Evolutionary conservation across 2,888 invertebrate genomes (phyloP), one percentile per base, ranked within the genome.

Genomic region (Lamellibrachia satsuma): DNA sequence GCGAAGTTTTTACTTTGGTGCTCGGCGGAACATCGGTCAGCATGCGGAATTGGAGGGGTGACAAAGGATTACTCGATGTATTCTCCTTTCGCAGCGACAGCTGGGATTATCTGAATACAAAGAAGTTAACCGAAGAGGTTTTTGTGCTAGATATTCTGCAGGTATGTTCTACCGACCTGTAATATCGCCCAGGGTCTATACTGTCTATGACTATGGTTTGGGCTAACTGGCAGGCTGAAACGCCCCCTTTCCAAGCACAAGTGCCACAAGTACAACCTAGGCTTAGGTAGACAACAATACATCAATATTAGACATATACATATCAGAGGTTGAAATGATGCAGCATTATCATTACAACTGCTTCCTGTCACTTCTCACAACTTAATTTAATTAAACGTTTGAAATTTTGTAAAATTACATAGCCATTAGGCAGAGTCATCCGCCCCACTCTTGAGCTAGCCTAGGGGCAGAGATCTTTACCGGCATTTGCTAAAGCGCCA

Each of bases 21-120:
- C 75, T 22, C 22, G 75, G 75, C n/a, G 2, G 75, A 75, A 75
- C 75, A 75, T 75, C n/a, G 15, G 75, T 22, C 15, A 75, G 22
- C 15, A 75, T 75, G 75, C 75, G 75, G n/a, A 75, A 75, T n/a
- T 75, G 75, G 75, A 75, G n/a, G 75, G 75, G 75, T 75, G 75
- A 75, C 22, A 75, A 75, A 75, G 75, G 75, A n/a, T 75, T 75
- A 75, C 75, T 22, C 15, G 75, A 75, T 75, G 75, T 75, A 22
- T 75, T 75, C 22, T 75, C 75, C 75, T 75, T 75, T 6, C 75
- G 75, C 75, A 75, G 75, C 75, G 75, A 75, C 75, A 75, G n/a
- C 6, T 22, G 75, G 22, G 75, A n/a, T 75, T 75, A 75, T n/a
- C 15, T 75, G 75, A 75, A 75, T 75, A 4, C 75, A 75, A 75